These are phyloP conservation scores for Alligator mississippiensis DNA, from an alignment of 2,113 vertebrate species.

Conservation along the genomic window DNA sequence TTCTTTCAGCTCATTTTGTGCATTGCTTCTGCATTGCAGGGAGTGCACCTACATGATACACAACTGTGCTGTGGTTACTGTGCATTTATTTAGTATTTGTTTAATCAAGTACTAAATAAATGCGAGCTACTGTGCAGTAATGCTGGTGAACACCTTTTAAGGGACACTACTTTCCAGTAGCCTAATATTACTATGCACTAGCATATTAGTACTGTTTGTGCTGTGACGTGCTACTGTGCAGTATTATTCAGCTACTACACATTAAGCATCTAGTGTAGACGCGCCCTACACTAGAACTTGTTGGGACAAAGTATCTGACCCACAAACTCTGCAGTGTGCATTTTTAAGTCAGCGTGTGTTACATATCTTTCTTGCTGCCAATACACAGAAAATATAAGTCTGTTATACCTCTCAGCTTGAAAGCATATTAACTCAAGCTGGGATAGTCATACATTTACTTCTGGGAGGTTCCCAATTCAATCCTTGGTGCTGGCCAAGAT, in stretches of 20 bases:
- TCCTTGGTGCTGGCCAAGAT: not conserved
- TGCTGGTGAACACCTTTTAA: too few species aligned
- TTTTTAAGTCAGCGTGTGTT: fast-evolving
- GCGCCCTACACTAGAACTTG: not conserved
- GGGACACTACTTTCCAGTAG: too few species aligned
- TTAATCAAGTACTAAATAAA: too few species aligned
- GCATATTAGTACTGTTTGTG: too few species aligned
- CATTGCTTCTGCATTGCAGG: not conserved
- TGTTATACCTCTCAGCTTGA: not conserved
- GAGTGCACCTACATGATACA: not conserved
- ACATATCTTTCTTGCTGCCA: not conserved
- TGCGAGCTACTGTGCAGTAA: too few species aligned
- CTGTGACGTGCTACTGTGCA: too few species aligned
- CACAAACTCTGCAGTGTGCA: not conserved
- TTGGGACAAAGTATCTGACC: not conserved
- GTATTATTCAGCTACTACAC: too few species aligned
- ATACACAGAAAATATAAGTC: not conserved
- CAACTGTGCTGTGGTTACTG: too few species aligned
- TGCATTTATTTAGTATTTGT: too few species aligned
- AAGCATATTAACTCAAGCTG: fast-evolving
- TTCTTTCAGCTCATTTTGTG: slow-evolving; percentile 14
- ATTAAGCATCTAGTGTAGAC: too few species aligned
- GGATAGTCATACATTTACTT: not conserved
- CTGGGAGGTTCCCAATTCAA: not conserved
- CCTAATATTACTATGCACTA: too few species aligned